Evolutionary conservation across 2,113 vertebrate species (phyloP).

Genomic region (Tragulus kanchil): DNA sequence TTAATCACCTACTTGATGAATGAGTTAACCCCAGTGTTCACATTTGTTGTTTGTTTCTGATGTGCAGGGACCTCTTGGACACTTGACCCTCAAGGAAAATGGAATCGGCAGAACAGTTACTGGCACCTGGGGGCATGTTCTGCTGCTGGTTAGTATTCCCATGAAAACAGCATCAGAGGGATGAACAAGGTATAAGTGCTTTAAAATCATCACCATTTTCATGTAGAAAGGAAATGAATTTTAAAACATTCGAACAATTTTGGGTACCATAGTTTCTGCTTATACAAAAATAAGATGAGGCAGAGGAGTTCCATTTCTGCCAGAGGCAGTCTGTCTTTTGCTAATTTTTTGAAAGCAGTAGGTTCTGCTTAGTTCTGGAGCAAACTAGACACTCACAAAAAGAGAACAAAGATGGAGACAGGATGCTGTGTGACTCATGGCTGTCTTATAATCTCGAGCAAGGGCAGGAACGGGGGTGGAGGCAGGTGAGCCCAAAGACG

Average conservation of each 20-base stretch:
- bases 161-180: slow-evolving; percentile 37
- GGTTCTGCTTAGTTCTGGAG: background rate
- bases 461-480: background rate
- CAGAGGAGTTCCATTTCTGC: slow-evolving; percentile 3
- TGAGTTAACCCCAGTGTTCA: background rate
- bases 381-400: slow-evolving; percentile 43
- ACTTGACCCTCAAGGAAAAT: slow-evolving; percentile 22
- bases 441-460: background rate
- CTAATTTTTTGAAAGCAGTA: slow-evolving; percentile 34
- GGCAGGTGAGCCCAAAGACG: background rate
- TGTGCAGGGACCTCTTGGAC: background rate
- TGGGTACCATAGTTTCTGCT: background rate
- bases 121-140: background rate
- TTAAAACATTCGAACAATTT: slow-evolving; percentile 13
- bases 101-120: background rate
- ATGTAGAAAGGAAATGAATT: slow-evolving; percentile 32
- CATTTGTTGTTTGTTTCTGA: background rate
- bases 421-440: background rate
- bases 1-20: background rate
- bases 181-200: slow-evolving; percentile 34
- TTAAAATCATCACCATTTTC: slow-evolving; percentile 61
- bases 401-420: background rate
- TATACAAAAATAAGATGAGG: slow-evolving; percentile 17
- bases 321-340: slow-evolving; percentile 13
- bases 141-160: background rate